Evolutionary conservation across 2,888 invertebrate species (phyloP).

Genomic region (Zootermopsis nevadensis): DNA sequence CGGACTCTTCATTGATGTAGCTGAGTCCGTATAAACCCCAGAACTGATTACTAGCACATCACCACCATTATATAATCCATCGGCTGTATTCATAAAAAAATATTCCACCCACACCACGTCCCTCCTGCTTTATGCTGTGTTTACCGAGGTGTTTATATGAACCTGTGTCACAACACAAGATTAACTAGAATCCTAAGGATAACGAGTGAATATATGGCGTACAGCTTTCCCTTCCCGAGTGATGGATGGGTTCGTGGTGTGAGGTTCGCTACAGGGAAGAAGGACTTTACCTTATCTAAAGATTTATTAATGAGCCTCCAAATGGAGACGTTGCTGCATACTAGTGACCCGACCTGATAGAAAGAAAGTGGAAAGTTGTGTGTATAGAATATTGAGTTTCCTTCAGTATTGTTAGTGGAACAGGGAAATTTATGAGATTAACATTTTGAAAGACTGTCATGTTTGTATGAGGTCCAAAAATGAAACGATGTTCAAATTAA

Average conservation of each 20-base stretch:
- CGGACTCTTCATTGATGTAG: not conserved
- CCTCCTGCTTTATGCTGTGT: not conserved
- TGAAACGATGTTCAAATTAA: too few species aligned
- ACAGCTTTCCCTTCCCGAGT: not conserved
- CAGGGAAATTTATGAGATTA: too few species aligned
- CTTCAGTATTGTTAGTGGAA: too few species aligned
- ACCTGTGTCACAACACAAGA: conserved; percentile 14
- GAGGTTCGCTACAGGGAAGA: not conserved
- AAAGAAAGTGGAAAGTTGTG: not conserved
- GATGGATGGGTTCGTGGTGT: not conserved
- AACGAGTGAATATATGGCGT: conserved; percentile 8
- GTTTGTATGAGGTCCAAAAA: too few species aligned
- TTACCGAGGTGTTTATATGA: conserved; percentile 8
- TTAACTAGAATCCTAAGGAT: conserved; percentile 23
- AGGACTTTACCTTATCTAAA: not conserved
- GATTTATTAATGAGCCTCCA: conserved; percentile 15
- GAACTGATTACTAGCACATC: conserved; percentile 21
- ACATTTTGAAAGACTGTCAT: too few species aligned
- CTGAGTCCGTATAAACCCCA: conserved; percentile 6
- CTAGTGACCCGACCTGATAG: not conserved
- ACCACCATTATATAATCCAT: conserved; percentile 23
- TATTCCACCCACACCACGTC: not conserved
- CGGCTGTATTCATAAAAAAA: conserved; percentile 17
- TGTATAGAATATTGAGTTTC: too few species aligned
- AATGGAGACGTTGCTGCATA: not conserved